Conservation (phyloP, 2,113 vertebrate genomes). For the Antechinus stuartii region DNA sequence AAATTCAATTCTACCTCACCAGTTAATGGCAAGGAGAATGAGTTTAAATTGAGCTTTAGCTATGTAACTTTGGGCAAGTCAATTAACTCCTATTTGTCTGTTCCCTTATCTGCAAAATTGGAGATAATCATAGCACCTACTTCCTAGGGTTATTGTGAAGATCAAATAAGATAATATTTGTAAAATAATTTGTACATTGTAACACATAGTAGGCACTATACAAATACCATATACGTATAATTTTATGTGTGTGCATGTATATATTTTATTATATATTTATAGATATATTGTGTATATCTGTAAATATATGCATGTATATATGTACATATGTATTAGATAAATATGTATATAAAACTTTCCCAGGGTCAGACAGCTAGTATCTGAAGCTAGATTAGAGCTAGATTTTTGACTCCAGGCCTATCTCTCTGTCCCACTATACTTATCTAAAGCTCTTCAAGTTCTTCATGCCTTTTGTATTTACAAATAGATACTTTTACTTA, state of each 20-base stretch:
- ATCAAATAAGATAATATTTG: not conserved
- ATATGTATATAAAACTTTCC: not conserved
- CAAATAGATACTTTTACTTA: not conserved
- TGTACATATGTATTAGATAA: not conserved
- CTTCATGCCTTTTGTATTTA: not conserved
- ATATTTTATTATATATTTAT: not conserved
- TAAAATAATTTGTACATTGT: not conserved
- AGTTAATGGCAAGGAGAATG: not conserved
- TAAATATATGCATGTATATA: no score
- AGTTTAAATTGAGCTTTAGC: not conserved
- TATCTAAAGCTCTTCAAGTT: not conserved
- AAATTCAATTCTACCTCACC: not conserved
- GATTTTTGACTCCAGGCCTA: not conserved
- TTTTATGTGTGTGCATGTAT: not conserved
- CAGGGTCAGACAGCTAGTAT: not conserved
- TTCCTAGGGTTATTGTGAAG: not conserved
- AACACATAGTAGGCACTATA: not conserved
- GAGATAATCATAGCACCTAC: not conserved
- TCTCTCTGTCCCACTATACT: not conserved
- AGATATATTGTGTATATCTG: accelerated
- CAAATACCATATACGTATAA: not conserved
- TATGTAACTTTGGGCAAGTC: not conserved
- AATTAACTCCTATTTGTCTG: not conserved
- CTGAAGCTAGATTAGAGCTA: not conserved
- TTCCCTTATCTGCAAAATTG: not conserved